These are phyloP conservation scores for Meloidogyne floridensis DNA, from an alignment of 1,140 invertebrate genomes.

Conservation along the genomic window DNA sequence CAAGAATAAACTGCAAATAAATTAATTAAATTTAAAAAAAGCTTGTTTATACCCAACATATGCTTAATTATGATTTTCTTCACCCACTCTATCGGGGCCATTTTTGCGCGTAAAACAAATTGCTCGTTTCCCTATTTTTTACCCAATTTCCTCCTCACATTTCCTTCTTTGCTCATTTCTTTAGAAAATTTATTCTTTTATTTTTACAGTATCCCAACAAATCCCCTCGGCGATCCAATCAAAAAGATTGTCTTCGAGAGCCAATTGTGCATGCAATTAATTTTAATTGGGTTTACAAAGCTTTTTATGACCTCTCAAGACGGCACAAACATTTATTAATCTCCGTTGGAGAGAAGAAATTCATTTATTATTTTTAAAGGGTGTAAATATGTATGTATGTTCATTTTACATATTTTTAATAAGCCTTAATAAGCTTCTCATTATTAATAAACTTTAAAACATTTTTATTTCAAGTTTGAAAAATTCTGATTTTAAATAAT, in stretches of 20 bases:
- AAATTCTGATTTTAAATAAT: too few relatives aligned
- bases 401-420: too few relatives aligned
- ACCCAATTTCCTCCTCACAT: not conserved
- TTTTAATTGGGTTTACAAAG: constrained; percentile 6
- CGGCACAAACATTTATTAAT: not conserved
- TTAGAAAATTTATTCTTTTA: not conserved
- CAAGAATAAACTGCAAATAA: too few relatives aligned
- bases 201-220: not conserved
- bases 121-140: not conserved
- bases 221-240: not conserved
- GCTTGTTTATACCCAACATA: not conserved
- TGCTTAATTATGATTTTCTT: not conserved
- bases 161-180: not conserved
- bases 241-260: constrained; percentile 4
- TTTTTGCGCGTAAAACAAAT: not conserved
- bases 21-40: not conserved
- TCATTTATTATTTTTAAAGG: not conserved
- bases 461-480: too few relatives aligned
- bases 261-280: not conserved
- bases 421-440: too few relatives aligned
- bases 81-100: not conserved
- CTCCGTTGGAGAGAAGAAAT: not conserved
- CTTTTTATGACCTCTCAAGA: not conserved
- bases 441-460: too few relatives aligned
- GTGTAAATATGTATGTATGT: too few relatives aligned